Evolutionary conservation across 2,888 invertebrate genomes (phyloP).

Genomic region (Meiosimyza decipiens): DNA sequence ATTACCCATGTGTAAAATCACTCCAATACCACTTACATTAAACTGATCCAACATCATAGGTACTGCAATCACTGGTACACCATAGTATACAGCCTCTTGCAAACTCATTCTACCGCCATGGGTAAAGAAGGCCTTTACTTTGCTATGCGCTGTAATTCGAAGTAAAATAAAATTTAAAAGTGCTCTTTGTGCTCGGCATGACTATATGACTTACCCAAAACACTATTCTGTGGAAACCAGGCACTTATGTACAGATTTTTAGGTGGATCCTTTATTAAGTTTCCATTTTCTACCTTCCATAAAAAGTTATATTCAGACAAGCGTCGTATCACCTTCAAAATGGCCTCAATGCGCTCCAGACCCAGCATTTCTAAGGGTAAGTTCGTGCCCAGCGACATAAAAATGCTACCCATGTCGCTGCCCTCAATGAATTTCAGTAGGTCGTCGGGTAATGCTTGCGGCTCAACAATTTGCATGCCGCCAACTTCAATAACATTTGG

Average conservation of each 20-base stretch:
- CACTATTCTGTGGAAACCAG: slow-evolving; percentile 50
- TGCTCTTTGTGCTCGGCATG: too few species aligned
- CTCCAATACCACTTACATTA: slow-evolving; percentile 45
- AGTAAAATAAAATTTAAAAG: too few species aligned
- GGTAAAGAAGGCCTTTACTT: slow-evolving; percentile 55
- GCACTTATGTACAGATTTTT: slow-evolving; percentile 45
- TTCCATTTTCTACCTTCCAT: slow-evolving; percentile 59
- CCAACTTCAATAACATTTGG: slow-evolving; percentile 63
- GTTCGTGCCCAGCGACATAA: slow-evolving; percentile 60
- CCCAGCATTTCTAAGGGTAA: slow-evolving; percentile 48
- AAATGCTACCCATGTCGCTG: slow-evolving; percentile 57
- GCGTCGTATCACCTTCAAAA: slow-evolving; percentile 53
- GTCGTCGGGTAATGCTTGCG: slow-evolving; percentile 51
- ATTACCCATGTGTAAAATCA: too few species aligned
- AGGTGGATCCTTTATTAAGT: slow-evolving; percentile 45
- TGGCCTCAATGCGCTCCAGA: slow-evolving; percentile 32
- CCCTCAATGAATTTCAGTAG: slow-evolving; percentile 53
- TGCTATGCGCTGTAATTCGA: slow-evolving; percentile 48
- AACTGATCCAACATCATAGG: slow-evolving; percentile 59
- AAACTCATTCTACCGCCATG: slow-evolving; percentile 59
- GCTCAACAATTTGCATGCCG: slow-evolving; percentile 59
- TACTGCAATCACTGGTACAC: slow-evolving; percentile 58
- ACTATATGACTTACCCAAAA: slow-evolving; percentile 48
- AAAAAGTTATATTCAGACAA: slow-evolving; percentile 60
- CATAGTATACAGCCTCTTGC: slow-evolving; percentile 58